phyloP scores from a whole-genome alignment of 2,797 vertebrate species.

The Chelon labrosus region DNA sequence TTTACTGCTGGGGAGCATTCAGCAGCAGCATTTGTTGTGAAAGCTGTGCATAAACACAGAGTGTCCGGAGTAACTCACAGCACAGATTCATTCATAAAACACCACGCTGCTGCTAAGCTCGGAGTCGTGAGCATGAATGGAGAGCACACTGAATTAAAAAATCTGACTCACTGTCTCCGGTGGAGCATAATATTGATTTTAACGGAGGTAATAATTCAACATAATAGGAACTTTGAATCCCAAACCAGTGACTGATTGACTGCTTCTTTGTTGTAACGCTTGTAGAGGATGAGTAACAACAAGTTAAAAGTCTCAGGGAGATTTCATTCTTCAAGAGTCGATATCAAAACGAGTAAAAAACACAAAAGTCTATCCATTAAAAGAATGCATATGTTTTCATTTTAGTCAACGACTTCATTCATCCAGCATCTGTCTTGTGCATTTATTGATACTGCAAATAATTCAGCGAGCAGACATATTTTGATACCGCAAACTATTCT shows the following conservation, averaged over 20 bases:
- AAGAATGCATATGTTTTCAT: background rate
- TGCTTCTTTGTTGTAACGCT: background rate
- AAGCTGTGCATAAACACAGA: conserved; percentile 5
- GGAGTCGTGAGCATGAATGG: conserved; percentile 1
- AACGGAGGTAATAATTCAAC: conserved; percentile 16
- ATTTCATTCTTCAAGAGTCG: background rate
- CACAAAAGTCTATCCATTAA: background rate
- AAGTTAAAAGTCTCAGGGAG: background rate
- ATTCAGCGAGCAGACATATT: conserved; percentile 24
- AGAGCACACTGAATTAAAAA: conserved; percentile 4
- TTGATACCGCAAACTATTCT: background rate
- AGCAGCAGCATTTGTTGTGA: background rate
- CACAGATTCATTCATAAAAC: conserved; percentile 6
- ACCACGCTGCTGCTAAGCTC: background rate
- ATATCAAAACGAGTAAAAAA: background rate
- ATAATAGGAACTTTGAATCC: conserved; percentile 8
- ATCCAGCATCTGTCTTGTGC: background rate
- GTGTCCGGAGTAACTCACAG: background rate
- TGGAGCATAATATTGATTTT: background rate
- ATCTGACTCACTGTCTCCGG: background rate
- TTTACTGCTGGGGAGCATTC: conserved; percentile 43
- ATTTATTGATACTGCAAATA: conserved; percentile 24
- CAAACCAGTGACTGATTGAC: background rate
- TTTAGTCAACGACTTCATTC: background rate
- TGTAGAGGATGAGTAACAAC: conserved; percentile 7